Evolutionary conservation across 1,140 invertebrate species (phyloP).

Genomic region (Teleogryllus occipitalis): DNA sequence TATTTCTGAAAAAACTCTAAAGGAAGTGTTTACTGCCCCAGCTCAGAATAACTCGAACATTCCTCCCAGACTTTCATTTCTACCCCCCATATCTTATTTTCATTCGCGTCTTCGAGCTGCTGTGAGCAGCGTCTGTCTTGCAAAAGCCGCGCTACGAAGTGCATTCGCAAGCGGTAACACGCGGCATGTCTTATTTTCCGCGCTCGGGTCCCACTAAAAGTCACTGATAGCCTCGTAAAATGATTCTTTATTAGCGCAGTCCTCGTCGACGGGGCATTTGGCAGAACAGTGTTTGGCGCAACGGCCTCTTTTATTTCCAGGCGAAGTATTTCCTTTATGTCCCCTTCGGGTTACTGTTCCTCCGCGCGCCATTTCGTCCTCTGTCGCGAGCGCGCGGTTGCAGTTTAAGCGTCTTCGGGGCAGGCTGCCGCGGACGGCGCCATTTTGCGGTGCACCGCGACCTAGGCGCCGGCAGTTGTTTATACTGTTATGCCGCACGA

Average conservation of each 20-base stretch:
- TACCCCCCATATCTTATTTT: background rate
- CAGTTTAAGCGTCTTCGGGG: background rate
- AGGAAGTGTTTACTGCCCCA: too few species aligned
- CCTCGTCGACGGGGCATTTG: background rate
- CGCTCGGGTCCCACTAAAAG: background rate
- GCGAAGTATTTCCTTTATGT: background rate
- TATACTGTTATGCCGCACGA: too few species aligned
- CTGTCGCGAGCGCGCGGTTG: background rate
- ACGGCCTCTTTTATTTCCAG: background rate
- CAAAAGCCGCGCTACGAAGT: background rate
- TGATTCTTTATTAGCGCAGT: background rate
- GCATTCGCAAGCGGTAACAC: background rate
- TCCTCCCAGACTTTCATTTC: too few species aligned
- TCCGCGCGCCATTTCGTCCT: background rate
- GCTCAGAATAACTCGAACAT: too few species aligned
- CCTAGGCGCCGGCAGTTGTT: too few species aligned
- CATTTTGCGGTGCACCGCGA: too few species aligned
- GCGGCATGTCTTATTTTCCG: background rate
- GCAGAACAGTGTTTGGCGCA: background rate
- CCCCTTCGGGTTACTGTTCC: background rate
- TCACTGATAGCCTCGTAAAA: slow-evolving; percentile 4
- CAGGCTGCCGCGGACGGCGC: too few species aligned
- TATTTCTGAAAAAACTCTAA: too few species aligned
- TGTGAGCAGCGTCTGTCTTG: too few species aligned
- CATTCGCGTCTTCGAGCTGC: background rate